phyloP scores from a whole-genome alignment of 1,140 invertebrate species.

The Drosophila mojavensis region DNA sequence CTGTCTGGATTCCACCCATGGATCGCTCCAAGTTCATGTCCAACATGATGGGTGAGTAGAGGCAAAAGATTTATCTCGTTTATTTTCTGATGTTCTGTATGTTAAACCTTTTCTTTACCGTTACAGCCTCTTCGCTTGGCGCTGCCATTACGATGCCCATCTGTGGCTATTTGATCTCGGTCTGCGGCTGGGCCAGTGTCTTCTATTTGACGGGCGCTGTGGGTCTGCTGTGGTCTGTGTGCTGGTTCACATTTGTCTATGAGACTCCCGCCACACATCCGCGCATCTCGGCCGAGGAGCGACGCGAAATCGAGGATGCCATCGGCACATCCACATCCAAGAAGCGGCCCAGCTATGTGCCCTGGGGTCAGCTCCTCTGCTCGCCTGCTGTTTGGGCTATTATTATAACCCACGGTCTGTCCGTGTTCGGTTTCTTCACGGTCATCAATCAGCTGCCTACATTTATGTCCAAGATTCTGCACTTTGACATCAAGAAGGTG shows the following conservation, averaged over 20 bases:
- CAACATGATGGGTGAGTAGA: slow-evolving; percentile 92
- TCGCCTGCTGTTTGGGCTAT: slow-evolving; percentile 96
- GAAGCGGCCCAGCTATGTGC: slow-evolving; percentile 88
- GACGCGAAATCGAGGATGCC: slow-evolving; percentile 90
- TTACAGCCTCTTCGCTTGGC: slow-evolving; percentile 90
- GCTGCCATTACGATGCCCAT: slow-evolving; percentile 93
- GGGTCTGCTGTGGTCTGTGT: slow-evolving; percentile 91
- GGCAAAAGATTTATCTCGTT: not conserved
- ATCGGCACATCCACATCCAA: slow-evolving; percentile 86
- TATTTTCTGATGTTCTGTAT: too few relatives aligned
- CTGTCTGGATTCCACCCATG: slow-evolving; percentile 95
- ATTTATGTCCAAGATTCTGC: slow-evolving; percentile 95
- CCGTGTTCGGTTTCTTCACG: slow-evolving; percentile 98
- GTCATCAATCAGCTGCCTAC: slow-evolving; percentile 96
- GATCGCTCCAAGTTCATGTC: slow-evolving; percentile 95
- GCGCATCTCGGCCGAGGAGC: slow-evolving; percentile 91
- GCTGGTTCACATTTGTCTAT: slow-evolving; percentile 94
- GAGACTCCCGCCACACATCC: slow-evolving; percentile 94
- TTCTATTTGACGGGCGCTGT: slow-evolving; percentile 93
- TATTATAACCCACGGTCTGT: slow-evolving; percentile 94
- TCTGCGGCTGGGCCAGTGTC: slow-evolving; percentile 92
- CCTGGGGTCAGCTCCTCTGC: slow-evolving; percentile 92
- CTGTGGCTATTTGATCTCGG: slow-evolving; percentile 91
- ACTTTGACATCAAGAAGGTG: slow-evolving; percentile 92
- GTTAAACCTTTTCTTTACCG: not conserved